Percentiles rank a stretch among this genome's conserved stretches.
Conservation (phyloP, 1,140 invertebrate species). For the Nautilus pompilius region DNA sequence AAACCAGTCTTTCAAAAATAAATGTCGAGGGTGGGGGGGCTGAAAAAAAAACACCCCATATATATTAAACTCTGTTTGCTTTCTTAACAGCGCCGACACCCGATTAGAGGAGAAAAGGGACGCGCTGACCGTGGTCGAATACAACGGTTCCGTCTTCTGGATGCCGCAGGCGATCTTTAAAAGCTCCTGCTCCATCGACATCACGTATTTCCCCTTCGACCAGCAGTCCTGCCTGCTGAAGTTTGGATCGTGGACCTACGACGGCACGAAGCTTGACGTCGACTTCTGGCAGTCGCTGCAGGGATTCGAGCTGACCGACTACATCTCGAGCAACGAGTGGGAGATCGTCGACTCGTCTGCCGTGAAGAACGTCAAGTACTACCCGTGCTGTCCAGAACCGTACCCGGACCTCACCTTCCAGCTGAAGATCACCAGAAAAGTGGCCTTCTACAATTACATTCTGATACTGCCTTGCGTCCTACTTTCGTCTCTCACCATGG, state of each 20-base stretch:
- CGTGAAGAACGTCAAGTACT: conserved; percentile 43
- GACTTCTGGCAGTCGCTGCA: conserved; percentile 34
- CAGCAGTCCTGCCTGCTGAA: conserved; percentile 51
- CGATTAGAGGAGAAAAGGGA: conserved; percentile 50
- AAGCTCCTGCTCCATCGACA: conserved; percentile 81
- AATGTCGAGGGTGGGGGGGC: too few species aligned
- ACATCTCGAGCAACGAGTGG: conserved; percentile 56
- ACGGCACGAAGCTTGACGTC: conserved; percentile 51
- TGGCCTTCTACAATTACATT: conserved; percentile 56
- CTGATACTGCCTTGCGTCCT: conserved; percentile 54
- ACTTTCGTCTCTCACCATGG: conserved; percentile 54
- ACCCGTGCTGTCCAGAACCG: conserved; percentile 54
- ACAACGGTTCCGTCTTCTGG: conserved; percentile 95
- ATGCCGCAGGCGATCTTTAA: conserved; percentile 98
- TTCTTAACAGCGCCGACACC: conserved; percentile 48
- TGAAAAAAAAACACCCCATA: too few species aligned
- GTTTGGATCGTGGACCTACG: conserved; percentile 56
- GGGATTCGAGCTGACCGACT: conserved; percentile 50
- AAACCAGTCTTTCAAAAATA: too few species aligned
- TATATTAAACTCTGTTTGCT: neutral
- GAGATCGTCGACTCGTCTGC: conserved; percentile 39
- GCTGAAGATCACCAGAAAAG: conserved; percentile 45
- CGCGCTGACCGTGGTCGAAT: conserved; percentile 55
- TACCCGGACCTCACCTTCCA: conserved; percentile 54
- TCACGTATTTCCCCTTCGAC: conserved; percentile 55